A percentile compares a stretch with the other conserved stretches of the same genome.
These are phyloP conservation scores for Brienomyrus brachyistius DNA, from an alignment of 2,113 vertebrate genomes.

Conservation along the genomic window DNA sequence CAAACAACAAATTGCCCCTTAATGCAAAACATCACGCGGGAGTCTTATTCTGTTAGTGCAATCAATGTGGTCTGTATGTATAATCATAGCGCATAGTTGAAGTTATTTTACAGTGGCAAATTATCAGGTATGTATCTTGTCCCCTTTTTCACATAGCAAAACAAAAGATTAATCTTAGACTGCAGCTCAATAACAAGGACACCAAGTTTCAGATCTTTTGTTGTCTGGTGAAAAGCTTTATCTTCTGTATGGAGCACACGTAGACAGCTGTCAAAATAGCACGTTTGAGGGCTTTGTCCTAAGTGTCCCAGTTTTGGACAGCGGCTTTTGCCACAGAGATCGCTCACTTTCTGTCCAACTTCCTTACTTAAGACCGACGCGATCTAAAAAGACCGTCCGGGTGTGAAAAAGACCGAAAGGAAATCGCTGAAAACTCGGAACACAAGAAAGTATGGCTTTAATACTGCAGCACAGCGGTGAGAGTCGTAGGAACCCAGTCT, in stretches of 20 bases:
- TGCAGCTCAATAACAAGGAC: background rate
- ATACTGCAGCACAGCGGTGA: background rate
- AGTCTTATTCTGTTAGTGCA: background rate
- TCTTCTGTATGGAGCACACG: slow-evolving; percentile 10
- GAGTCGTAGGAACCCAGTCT: background rate
- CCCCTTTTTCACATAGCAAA: background rate
- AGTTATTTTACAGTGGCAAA: background rate
- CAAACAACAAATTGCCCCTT: background rate
- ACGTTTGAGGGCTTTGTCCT: slow-evolving; percentile 6
- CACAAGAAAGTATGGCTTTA: background rate
- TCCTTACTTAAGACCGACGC: background rate
- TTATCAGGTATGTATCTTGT: background rate
- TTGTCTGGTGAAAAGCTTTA: background rate
- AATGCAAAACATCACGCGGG: background rate
- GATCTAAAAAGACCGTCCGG: background rate
- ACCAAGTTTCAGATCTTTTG: slow-evolving; percentile 11
- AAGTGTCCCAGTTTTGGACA: background rate
- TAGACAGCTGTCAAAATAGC: slow-evolving; percentile 18
- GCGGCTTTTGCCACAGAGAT: background rate
- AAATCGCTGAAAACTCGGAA: background rate
- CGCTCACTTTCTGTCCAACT: background rate
- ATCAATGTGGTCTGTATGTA: background rate
- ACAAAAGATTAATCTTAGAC: background rate
- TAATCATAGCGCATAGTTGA: background rate
- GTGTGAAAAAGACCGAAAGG: background rate